Percentiles rank a stretch among this genome's conserved stretches.
These are phyloP conservation scores for Rhamphomyia laevipes DNA, from an alignment of 2,888 invertebrate species.

Conservation along the genomic window DNA sequence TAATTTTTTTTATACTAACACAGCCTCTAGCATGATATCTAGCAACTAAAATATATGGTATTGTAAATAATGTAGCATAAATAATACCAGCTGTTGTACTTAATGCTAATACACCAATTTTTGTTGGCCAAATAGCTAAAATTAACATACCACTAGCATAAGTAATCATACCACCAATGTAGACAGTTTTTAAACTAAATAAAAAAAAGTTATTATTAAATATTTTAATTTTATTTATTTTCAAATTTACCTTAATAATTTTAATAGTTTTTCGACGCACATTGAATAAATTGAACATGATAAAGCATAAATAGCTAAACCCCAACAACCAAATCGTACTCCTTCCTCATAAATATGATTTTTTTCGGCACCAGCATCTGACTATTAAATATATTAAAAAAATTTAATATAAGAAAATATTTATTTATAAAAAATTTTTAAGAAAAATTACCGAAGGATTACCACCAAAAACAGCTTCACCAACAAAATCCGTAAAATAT, in stretches of 20 bases:
- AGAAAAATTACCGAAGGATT: conserved; percentile 36
- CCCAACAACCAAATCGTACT: conserved; percentile 37
- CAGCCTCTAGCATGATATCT: conserved; percentile 37
- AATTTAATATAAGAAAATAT: neutral
- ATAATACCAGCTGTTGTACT: conserved; percentile 37
- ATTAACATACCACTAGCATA: conserved; percentile 36
- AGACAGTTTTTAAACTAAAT: conserved; percentile 29
- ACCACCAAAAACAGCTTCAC: conserved; percentile 47
- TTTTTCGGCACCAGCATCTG: conserved; percentile 20
- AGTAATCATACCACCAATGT: conserved; percentile 32
- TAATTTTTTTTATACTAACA: conserved; percentile 24
- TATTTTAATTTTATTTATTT: neutral
- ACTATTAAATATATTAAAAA: conserved; percentile 15
- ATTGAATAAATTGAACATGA: conserved; percentile 37
- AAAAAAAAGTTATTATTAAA: neutral
- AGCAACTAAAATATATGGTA: conserved; percentile 36
- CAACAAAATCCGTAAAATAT: conserved; percentile 56
- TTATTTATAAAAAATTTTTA: neutral
- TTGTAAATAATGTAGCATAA: conserved; percentile 37
- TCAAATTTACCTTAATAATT: conserved; percentile 29
- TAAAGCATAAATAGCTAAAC: conserved; percentile 37
- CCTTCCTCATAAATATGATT: conserved; percentile 31
- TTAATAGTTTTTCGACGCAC: conserved; percentile 33
- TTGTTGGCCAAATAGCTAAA: conserved; percentile 35
- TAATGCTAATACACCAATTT: conserved; percentile 33